Base-by-base conservation (phyloP, 2,888 invertebrate species). In the Tetrapedia diversipes region DNA sequence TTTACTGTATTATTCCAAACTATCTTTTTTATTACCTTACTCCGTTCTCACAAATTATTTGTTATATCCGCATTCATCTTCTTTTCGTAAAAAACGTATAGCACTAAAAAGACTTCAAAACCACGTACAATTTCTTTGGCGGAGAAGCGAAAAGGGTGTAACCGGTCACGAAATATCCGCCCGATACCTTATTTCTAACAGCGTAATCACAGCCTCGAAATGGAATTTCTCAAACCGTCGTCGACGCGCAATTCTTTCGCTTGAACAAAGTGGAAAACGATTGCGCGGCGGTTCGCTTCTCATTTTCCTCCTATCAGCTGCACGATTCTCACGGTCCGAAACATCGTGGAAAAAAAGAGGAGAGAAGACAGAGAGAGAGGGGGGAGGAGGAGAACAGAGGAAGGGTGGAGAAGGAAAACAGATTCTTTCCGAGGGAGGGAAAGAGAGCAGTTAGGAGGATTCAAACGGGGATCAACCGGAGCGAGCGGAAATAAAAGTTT, bases 401-500 rank as follows among this genome's bases (percentile, higher is more conserved):
- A 16, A 14, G 29, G n/a, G 32, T 19, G 19, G 29, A 45, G 45
- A 39, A 29, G 49, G n/a, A 57, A 54, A 56, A 54, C 24, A 59
- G 51, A 59, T 59, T 64, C 51, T 2, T 10, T 10, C 4, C 24
- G 61, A 43, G 11, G 47, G 19, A 59, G 63, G 51, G 32, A 45
- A 57, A 37, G 57, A 7, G 43, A 0, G n/a, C n/a, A 34, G 14
- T 16, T 0, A 22, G 27, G 1, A 4, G 0, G 0, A 16, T 14
- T 24, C 24, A 24, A 49, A 19, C 37, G n/a, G 27, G 34, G 24
- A 32, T 32, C 39, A 19, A n/a, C 34, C 22, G 4, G 29, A 22
- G 16, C 41, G 29, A 24, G 45, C 54, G 68, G 71, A 76, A 80
- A 77, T 83, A 84, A 84, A 85, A 84, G 68, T 85, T 74, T 70